Percentiles rank a stretch among this genome's conserved stretches.
Conservation (phyloP, 2,113 vertebrate genomes). For the Lanius collurio region DNA sequence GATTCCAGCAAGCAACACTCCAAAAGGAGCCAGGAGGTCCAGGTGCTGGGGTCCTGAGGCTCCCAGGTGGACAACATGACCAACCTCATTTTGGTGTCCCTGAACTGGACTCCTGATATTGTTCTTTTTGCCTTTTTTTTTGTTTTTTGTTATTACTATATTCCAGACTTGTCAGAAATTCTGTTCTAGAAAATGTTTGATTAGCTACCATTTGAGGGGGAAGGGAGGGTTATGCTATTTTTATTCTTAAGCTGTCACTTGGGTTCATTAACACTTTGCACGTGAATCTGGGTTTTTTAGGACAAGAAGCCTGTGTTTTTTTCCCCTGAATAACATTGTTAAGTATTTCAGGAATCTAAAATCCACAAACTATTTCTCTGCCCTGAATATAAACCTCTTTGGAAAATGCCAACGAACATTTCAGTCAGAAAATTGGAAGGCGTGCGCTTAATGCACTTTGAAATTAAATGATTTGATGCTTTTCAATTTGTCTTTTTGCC, state of each 20-base stretch:
- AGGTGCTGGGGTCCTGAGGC: background rate
- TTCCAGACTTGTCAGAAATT: background rate
- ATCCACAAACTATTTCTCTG: conserved; percentile 55
- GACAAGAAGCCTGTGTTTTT: conserved; percentile 33
- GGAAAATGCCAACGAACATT: conserved; percentile 38
- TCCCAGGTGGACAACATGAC: background rate
- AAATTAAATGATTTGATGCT: conserved; percentile 61
- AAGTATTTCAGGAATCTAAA: conserved; percentile 63
- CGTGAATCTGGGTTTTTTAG: conserved; percentile 1
- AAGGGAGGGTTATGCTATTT: background rate
- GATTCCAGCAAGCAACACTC: conserved; percentile 9
- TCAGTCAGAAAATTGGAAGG: conserved; percentile 44
- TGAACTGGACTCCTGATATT: background rate
- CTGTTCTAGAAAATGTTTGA: background rate
- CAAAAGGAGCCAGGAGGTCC: background rate
- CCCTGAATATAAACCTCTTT: conserved; percentile 61
- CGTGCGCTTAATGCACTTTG: conserved; percentile 29
- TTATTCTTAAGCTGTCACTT: conserved; percentile 13
- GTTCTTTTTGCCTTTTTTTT: background rate
- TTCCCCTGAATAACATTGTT: conserved; percentile 4
- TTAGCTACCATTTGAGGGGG: background rate
- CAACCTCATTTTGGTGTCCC: background rate
- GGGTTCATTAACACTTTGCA: conserved; percentile 27
- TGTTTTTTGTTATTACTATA: background rate
- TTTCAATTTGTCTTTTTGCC: conserved; percentile 65